Conservation (phyloP, 2,113 vertebrate genomes). For the Syrrhaptes paradoxus region DNA sequence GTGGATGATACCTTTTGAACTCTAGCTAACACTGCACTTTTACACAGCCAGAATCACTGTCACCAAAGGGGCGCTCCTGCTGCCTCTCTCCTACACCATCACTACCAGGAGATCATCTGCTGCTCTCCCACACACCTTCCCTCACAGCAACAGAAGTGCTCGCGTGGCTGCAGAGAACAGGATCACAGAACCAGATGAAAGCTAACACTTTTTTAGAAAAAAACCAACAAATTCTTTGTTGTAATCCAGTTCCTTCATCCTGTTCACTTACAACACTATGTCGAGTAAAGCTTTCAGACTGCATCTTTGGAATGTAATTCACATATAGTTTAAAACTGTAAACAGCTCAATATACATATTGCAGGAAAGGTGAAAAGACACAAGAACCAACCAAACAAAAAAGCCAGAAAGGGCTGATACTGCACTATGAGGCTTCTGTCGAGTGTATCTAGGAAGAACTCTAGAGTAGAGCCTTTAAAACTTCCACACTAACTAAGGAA, state of each 20-base stretch:
- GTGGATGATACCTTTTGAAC: background rate
- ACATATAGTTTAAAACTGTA: background rate
- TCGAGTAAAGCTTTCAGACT: background rate
- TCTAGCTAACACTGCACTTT: background rate
- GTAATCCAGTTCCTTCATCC: background rate
- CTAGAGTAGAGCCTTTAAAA: background rate
- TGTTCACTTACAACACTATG: background rate
- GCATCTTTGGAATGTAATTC: background rate
- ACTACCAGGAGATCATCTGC: background rate
- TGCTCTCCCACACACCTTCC: background rate
- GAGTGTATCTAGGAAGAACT: background rate
- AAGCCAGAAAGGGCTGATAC: background rate
- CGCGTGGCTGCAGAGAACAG: rapidly evolving
- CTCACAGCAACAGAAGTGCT: rapidly evolving
- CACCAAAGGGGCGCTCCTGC: background rate
- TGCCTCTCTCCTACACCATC: background rate
- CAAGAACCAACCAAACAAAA: background rate
- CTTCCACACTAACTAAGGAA: background rate
- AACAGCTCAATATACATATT: background rate
- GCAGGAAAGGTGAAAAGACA: background rate
- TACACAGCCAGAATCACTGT: background rate
- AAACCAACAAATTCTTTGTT: background rate
- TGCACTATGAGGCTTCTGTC: background rate
- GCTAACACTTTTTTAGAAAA: rapidly evolving
- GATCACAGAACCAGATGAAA: background rate